Evolutionary conservation across 2,113 vertebrate species (phyloP).

Genomic region (Rhabdornis inornatus): DNA sequence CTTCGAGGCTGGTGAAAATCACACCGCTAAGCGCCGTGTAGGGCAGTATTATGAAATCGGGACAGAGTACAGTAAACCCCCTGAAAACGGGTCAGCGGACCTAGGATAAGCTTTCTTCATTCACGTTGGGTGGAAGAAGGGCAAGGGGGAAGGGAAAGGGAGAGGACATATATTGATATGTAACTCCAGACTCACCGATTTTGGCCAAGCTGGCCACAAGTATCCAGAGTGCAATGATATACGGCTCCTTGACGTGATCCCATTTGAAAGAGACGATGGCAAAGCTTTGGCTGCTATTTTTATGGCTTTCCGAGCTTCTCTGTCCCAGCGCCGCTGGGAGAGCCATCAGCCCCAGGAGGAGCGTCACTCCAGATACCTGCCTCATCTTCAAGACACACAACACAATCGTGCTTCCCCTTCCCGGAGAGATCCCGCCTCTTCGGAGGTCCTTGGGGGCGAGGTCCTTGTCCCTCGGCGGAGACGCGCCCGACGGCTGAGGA

Average conservation of each 20-base stretch:
- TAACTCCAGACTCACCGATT: constrained; percentile 77
- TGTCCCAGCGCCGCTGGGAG: not conserved
- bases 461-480: not conserved
- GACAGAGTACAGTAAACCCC: constrained; percentile 22
- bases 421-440: constrained; percentile 33
- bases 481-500: not conserved
- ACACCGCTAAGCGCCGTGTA: not conserved
- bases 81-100: not conserved
- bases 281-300: constrained; percentile 27
- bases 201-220: constrained; percentile 87
- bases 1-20: not conserved
- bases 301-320: not conserved
- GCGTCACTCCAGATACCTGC: not conserved
- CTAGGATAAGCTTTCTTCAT: not conserved
- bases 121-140: not conserved
- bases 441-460: constrained; percentile 1
- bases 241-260: constrained; percentile 84
- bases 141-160: not conserved
- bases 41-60: constrained; percentile 2
- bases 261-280: constrained; percentile 84
- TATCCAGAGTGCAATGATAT: constrained; percentile 83
- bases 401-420: constrained; percentile 8
- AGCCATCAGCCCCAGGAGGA: constrained; percentile 22
- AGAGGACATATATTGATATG: not conserved
- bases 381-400: constrained; percentile 8